Base-by-base conservation (phyloP, 2,888 invertebrate genomes). In the Hydriomena furcata region DNA sequence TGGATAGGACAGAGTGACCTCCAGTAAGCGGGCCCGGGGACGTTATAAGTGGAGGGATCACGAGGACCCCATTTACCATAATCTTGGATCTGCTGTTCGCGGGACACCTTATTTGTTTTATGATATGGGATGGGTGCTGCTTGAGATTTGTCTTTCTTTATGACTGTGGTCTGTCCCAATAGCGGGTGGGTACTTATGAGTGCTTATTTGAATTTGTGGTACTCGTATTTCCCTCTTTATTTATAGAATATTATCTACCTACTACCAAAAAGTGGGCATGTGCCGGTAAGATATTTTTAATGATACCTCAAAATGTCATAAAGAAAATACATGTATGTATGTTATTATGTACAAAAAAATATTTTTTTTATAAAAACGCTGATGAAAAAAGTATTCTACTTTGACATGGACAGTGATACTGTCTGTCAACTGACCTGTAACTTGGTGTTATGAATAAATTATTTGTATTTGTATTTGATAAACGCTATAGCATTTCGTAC, bases 31-130 rank as follows among this genome's bases (percentile, higher is more conserved):
- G 72, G 57, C 66, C 69, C 64, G 60, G 59, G 70, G 73, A 72
- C 74, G 76, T 76, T 78, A 73, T 79, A 82, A 80, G 79, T 78
- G 80, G 71, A 47, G 63, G 62, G 73, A 70, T 71, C 73, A 76
- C 69, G 69, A 67, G 68, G 61, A 73, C 71, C 65, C 68, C 73
- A 68, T 79, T 79, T 77, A 76, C 72, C 82, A 82, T 82, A 83
- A 84, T 82, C 81, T 79, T 67, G 64, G 66, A 49, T 59, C 57
- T 59, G 49, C 51, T 60, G 60, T 59, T 61, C 57, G 48, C 55
- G 48, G 55, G 50, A 52, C 60, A 59, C 52, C 57, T 55, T 60
- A 60, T 61, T 61, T 58, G 59, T 55, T 62, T 57, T 61, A 59
- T 55, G 52, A 42, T 55, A 52, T 55, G 51, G 55, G 42, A 37